phyloP scores from a whole-genome alignment of 1,140 invertebrate species.

The honey bee (Apis mellifera) region DNA sequence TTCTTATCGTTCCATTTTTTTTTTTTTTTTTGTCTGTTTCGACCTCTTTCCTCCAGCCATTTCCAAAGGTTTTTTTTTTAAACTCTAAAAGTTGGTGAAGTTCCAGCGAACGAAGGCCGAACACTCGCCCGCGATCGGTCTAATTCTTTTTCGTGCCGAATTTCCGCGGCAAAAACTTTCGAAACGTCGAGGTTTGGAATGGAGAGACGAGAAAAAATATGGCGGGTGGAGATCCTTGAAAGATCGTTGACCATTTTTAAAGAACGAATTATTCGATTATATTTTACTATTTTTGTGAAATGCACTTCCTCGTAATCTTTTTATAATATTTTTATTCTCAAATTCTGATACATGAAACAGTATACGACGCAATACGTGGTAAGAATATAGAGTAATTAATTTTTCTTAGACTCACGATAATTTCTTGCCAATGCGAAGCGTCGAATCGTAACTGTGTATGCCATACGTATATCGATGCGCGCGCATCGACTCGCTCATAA shows the following conservation, averaged over 20 bases:
- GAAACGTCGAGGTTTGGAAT: neutral
- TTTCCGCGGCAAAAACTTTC: neutral
- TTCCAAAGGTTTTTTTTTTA: neutral
- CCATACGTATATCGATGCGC: too few relatives aligned
- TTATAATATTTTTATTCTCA: too few relatives aligned
- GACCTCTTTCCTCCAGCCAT: neutral
- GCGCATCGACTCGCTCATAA: too few relatives aligned
- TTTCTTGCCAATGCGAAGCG: too few relatives aligned
- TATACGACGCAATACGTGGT: too few relatives aligned
- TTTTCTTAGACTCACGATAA: too few relatives aligned
- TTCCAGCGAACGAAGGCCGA: neutral
- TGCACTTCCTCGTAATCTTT: too few relatives aligned
- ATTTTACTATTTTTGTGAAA: neutral
- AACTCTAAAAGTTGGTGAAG: neutral
- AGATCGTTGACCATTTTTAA: neutral
- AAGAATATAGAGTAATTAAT: too few relatives aligned
- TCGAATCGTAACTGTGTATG: too few relatives aligned
- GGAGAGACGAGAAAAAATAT: too few relatives aligned
- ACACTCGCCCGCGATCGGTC: neutral
- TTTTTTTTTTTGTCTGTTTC: neutral
- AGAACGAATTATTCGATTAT: neutral
- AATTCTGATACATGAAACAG: too few relatives aligned
- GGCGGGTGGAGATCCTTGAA: neutral
- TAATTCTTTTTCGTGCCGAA: neutral
- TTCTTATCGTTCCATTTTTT: neutral